These are phyloP conservation scores for Microdon myrmicae DNA, from an alignment of 2,888 invertebrate genomes.

Conservation along the genomic window DNA sequence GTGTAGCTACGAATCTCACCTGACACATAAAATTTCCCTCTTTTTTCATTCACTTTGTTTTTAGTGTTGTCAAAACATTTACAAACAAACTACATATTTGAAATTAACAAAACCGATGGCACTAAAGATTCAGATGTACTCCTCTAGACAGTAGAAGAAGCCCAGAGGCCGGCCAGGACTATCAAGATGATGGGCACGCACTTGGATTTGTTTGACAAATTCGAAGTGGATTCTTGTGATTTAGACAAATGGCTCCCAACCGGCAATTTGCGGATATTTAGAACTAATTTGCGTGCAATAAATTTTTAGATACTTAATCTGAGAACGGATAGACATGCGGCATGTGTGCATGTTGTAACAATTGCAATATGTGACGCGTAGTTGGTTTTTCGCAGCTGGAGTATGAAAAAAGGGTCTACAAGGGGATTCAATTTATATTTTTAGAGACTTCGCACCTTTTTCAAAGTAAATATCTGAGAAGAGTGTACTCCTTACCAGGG, in stretches of 20 bases:
- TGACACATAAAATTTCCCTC: slow-evolving; percentile 30
- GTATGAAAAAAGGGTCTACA: slow-evolving; percentile 22
- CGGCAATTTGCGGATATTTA: slow-evolving; percentile 25
- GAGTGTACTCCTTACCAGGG: slow-evolving; percentile 8
- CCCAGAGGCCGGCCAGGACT: slow-evolving; percentile 17
- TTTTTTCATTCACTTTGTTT: slow-evolving; percentile 18
- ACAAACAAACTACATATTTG: slow-evolving; percentile 10
- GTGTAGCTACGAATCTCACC: too few relatives aligned
- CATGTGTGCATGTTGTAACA: slow-evolving; percentile 3
- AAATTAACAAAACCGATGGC: too few relatives aligned
- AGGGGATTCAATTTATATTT: slow-evolving; percentile 16
- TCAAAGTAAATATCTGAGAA: slow-evolving; percentile 28
- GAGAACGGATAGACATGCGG: slow-evolving; percentile 2
- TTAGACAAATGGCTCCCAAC: slow-evolving; percentile 8
- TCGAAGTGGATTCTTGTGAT: too few relatives aligned
- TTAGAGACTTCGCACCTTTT: slow-evolving; percentile 47
- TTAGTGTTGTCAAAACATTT: too few relatives aligned
- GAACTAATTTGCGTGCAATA: slow-evolving; percentile 21
- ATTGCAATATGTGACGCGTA: slow-evolving; percentile 7
- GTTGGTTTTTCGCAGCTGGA: slow-evolving; percentile 40
- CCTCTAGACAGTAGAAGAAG: too few relatives aligned
- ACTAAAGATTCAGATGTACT: too few relatives aligned
- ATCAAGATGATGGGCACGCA: slow-evolving; percentile 14
- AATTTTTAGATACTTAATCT: slow-evolving; percentile 30
- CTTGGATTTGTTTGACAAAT: slow-evolving; percentile 37